Base-by-base conservation (phyloP, 2,797 vertebrate species). In the Catharus ustulatus region DNA sequence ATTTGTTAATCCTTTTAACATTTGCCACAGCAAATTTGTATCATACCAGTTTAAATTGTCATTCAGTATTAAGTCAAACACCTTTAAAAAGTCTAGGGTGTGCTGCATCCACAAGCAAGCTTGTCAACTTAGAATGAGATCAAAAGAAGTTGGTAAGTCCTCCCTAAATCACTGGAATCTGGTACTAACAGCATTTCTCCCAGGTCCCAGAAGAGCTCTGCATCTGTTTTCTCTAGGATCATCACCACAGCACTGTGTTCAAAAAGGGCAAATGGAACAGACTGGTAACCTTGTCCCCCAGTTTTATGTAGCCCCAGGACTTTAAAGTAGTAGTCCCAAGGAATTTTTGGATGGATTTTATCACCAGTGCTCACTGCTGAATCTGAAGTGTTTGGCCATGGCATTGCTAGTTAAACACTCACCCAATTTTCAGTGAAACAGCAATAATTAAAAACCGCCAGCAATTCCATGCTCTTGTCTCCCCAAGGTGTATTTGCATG, bases 21-120 rank as follows among this genome's bases (percentile, higher is more conserved):
- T 94, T 93, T 86, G 82, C 76, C 90, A 94, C 84, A 81, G 73
- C 82, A 87, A 42, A 91, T 95, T 59, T 90, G 49, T 94, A 78
- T 78, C 92, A 77, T 46, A n/a, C 48, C 77, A 80, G 57, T 94
- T 93, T 62, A 90, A 93, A 84, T 40, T 94, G 93, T 87, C 87
- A 45, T n/a, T 42, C 0, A 0, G 73, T 24, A 76, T 92, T 80
- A 95, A 79, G 67, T 92, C 90, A 87, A 58, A 57, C 78, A 83
- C 93, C 79, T 89, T 59, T 58, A 26, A 45, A 7, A 66, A 84
- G 61, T 75, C 87, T 6, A 20, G 84, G 68, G 34, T 87, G n/a
- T 3, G 42, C 0, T 74, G 87, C 79, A 80, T 77, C 93, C 61
- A 67, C 46, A 48, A 61, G 87, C 52, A 52, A 82, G 45, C 45